phyloP scores from a whole-genome alignment of 2,888 invertebrate genomes.

The Nemurella pictetii region DNA sequence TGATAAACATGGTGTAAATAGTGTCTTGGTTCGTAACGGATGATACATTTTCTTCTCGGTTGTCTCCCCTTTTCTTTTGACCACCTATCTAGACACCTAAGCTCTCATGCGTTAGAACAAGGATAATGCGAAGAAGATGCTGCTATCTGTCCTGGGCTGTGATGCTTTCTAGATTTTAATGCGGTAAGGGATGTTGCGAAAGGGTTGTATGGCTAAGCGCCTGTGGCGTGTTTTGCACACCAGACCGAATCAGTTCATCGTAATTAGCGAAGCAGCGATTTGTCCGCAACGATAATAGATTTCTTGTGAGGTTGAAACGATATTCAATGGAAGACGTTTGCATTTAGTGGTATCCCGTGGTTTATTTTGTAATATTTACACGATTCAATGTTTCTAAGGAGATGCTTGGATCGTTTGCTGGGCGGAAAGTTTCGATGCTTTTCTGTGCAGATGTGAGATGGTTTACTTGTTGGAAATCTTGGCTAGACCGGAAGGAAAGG shows the following conservation, averaged over 20 bases:
- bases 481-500: neutral
- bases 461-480: neutral
- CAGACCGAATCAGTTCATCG: neutral
- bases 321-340: neutral
- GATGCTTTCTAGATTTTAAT: neutral
- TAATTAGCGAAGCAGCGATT: neutral
- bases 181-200: neutral
- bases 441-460: neutral
- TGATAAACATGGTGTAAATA: neutral
- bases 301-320: neutral
- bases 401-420: neutral
- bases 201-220: neutral
- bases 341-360: neutral
- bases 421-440: neutral
- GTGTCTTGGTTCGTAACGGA: neutral
- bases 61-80: neutral
- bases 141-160: neutral
- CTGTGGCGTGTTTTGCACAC: neutral
- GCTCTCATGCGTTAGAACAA: neutral
- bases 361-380: neutral
- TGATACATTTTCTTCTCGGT: neutral
- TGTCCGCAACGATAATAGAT: neutral
- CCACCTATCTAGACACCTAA: neutral
- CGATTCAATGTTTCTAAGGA: neutral
- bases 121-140: neutral